Conservation (phyloP, 2,888 invertebrate species). For the Myopa tessellatipennis region DNA sequence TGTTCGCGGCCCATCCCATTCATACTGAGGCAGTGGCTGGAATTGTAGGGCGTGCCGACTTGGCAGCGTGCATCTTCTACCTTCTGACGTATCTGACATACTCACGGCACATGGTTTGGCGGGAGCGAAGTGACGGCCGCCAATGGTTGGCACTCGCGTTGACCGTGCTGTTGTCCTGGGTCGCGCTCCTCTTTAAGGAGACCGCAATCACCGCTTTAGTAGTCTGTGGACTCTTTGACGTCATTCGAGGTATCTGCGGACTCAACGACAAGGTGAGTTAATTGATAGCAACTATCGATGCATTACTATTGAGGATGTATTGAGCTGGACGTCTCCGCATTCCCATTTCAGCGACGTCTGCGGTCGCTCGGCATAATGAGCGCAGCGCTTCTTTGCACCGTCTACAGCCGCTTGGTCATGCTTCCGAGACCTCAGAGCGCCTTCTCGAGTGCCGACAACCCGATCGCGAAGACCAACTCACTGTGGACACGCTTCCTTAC, state of each 20-base stretch:
- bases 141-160: constrained; percentile 74
- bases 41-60: constrained; percentile 93
- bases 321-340: not conserved
- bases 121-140: constrained; percentile 69
- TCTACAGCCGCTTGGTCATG: constrained; percentile 82
- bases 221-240: constrained; percentile 90
- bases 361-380: constrained; percentile 78
- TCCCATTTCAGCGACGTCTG: constrained; percentile 74
- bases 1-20: constrained; percentile 95
- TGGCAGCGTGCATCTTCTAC: constrained; percentile 91
- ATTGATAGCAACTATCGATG: not conserved
- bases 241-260: constrained; percentile 71
- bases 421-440: constrained; percentile 76
- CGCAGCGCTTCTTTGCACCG: constrained; percentile 76
- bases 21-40: constrained; percentile 98
- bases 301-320: not conserved
- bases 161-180: constrained; percentile 76
- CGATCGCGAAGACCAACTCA: constrained; percentile 88
- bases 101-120: constrained; percentile 79
- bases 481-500: constrained; percentile 86
- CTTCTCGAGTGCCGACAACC: constrained; percentile 96
- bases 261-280: constrained; percentile 70
- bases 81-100: constrained; percentile 89
- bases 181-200: constrained; percentile 94
- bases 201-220: constrained; percentile 93